phyloP scores from a whole-genome alignment of 2,797 vertebrate species.

The Arremon brunneinucha region DNA sequence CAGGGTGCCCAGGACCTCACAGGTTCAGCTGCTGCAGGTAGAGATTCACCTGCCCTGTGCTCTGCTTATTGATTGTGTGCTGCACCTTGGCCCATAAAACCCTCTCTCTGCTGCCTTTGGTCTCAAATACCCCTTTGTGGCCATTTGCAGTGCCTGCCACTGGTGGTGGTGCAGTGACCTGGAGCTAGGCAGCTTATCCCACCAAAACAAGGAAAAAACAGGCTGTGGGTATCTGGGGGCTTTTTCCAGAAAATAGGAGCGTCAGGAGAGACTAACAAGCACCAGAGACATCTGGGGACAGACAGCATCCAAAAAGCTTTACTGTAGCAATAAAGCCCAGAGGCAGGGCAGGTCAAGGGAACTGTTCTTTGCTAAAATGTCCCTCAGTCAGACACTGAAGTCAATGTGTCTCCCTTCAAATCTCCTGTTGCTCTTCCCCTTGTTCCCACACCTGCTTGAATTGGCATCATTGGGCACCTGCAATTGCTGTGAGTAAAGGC shows the following conservation, averaged over 20 bases:
- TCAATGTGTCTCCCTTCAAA: background rate
- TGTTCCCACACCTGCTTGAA: background rate
- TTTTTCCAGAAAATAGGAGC: background rate
- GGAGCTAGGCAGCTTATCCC: background rate
- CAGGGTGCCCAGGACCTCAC: background rate
- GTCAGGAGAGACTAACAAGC: background rate
- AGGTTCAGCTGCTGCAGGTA: background rate
- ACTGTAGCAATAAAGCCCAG: background rate
- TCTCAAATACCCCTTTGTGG: background rate
- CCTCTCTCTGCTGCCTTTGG: background rate
- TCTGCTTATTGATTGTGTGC: background rate
- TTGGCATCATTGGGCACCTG: background rate
- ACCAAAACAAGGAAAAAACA: background rate
- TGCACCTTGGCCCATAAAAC: background rate
- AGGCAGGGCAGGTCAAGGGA: background rate
- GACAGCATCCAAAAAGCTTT: background rate
- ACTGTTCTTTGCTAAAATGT: background rate
- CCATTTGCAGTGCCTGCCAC: background rate
- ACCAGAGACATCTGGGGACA: background rate
- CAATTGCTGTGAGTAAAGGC: background rate
- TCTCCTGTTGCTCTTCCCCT: background rate
- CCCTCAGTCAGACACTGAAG: background rate
- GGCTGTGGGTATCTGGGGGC: background rate
- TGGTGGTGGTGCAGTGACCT: background rate
- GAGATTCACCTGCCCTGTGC: background rate